These are phyloP conservation scores for Chondrosia reniformis DNA, from an alignment of 37 sponge, comb jelly and placozoan genomes.

Conservation along the genomic window DNA sequence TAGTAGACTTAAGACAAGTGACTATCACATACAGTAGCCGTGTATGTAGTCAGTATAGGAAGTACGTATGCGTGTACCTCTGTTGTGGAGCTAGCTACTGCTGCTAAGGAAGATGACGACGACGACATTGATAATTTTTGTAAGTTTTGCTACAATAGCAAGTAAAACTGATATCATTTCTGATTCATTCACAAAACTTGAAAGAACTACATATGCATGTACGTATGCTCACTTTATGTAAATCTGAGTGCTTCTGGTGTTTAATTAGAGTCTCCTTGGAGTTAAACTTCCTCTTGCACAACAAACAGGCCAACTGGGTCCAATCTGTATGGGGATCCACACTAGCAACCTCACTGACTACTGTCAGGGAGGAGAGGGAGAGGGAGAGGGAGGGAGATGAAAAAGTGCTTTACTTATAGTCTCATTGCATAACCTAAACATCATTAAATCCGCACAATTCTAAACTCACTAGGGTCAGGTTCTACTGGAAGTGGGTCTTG, in stretches of 20 bases:
- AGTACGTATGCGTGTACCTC: too few species aligned
- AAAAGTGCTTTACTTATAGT: too few species aligned
- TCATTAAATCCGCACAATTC: too few species aligned
- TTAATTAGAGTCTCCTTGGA: constrained; percentile 69
- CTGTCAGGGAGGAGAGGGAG: neutral
- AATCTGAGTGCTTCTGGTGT: constrained; percentile 89
- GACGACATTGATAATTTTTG: neutral
- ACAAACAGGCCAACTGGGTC: constrained; percentile 83
- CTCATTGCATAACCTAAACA: too few species aligned
- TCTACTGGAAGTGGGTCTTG: too few species aligned
- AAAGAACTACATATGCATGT: constrained; percentile 11
- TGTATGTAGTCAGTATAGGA: too few species aligned
- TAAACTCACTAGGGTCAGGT: too few species aligned
- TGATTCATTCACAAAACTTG: too few species aligned
- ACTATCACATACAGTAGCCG: too few species aligned
- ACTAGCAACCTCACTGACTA: neutral
- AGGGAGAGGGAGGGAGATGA: neutral
- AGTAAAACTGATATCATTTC: neutral
- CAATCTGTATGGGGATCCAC: constrained; percentile 72
- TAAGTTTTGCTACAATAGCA: constrained; percentile 25
- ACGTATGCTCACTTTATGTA: constrained; percentile 79
- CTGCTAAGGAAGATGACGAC: constrained; percentile 3
- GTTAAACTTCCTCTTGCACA: constrained; percentile 95
- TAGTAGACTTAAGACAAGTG: too few species aligned
- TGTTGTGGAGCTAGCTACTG: too few species aligned